These are phyloP conservation scores for Apolygus lucorum DNA, from an alignment of 1,140 invertebrate species.

Conservation along the genomic window DNA sequence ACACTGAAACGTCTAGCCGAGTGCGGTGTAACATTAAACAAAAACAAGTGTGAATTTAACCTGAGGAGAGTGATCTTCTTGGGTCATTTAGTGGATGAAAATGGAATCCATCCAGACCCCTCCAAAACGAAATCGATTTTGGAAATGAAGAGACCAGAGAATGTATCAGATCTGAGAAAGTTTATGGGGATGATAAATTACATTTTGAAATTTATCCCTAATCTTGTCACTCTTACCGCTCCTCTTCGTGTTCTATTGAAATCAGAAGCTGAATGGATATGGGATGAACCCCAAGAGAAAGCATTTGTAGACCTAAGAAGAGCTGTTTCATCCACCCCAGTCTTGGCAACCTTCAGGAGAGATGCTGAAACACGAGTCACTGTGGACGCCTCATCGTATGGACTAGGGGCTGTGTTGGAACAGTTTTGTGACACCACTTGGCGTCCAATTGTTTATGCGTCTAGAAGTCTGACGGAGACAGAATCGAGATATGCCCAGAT, in stretches of 20 bases:
- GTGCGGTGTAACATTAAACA: background rate
- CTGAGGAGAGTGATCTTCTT: background rate
- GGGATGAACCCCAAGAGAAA: background rate
- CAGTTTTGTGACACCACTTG: background rate
- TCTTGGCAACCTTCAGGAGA: background rate
- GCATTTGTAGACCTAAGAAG: background rate
- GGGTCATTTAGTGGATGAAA: background rate
- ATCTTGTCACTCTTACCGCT: background rate
- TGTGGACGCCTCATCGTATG: background rate
- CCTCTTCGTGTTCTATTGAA: background rate
- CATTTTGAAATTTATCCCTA: background rate
- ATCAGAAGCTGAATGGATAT: background rate
- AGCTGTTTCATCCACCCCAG: background rate
- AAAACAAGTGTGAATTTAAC: background rate
- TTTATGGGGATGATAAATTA: background rate
- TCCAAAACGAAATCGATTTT: background rate
- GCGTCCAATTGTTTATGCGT: background rate
- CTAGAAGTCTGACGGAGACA: background rate
- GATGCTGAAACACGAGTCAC: background rate
- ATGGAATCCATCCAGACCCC: background rate
- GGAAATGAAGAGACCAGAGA: background rate
- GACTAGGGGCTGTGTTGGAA: background rate
- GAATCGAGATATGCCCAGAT: background rate
- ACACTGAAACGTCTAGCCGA: background rate
- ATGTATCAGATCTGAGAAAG: background rate